Conservation (phyloP, 1,140 invertebrate species). For the Drosophila rhopaloa region DNA sequence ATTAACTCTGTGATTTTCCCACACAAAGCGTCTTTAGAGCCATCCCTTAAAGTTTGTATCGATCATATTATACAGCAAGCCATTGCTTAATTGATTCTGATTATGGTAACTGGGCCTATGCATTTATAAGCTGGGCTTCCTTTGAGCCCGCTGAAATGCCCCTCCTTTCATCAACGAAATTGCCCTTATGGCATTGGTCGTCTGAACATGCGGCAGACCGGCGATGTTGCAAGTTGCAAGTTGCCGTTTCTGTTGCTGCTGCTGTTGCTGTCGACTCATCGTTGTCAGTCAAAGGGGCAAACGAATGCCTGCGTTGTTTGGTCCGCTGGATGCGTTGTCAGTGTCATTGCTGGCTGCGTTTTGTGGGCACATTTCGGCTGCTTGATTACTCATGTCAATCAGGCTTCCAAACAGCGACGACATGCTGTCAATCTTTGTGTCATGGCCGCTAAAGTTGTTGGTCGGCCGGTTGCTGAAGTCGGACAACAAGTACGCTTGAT, state of each 20-base stretch:
- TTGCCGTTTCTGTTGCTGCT: not conserved
- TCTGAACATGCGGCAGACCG: slow-evolving; percentile 19
- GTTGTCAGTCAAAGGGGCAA: slow-evolving; percentile 55
- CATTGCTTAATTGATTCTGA: slow-evolving; percentile 27
- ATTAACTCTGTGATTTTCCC: not conserved
- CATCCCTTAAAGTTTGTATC: no score
- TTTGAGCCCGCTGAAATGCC: slow-evolving; percentile 28
- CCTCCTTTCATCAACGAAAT: slow-evolving; percentile 39
- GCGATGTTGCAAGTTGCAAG: slow-evolving; percentile 12
- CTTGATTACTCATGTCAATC: slow-evolving; percentile 84
- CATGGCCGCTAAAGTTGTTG: slow-evolving; percentile 79
- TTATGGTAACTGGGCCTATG: slow-evolving; percentile 29
- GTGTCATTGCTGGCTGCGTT: slow-evolving; percentile 80
- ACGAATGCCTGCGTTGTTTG: slow-evolving; percentile 39
- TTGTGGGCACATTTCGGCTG: slow-evolving; percentile 82
- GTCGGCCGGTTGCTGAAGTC: slow-evolving; percentile 41
- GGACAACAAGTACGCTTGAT: slow-evolving; percentile 78
- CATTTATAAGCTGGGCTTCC: slow-evolving; percentile 42
- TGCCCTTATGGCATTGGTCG: slow-evolving; percentile 38
- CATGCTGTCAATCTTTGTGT: slow-evolving; percentile 83
- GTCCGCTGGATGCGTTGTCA: slow-evolving; percentile 61
- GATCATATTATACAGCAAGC: not conserved
- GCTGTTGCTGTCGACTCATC: slow-evolving; percentile 14
- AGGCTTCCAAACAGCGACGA: slow-evolving; percentile 82
- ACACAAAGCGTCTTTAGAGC: not conserved